Evolutionary conservation across 2,888 invertebrate genomes (phyloP), one percentile per base, ranked within the genome.

Genomic region (Leucoma salicis): DNA sequence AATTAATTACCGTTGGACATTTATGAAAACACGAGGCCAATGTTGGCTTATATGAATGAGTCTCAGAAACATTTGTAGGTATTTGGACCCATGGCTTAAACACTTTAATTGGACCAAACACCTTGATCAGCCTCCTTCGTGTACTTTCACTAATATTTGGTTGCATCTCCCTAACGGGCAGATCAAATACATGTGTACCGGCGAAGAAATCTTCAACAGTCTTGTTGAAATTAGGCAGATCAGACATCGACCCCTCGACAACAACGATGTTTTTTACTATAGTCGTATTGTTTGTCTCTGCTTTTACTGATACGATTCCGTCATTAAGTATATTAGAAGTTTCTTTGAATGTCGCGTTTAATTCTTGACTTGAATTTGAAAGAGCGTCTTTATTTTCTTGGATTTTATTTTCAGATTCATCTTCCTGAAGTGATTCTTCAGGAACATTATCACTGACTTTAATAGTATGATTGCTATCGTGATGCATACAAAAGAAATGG

Each of bases 131-230:
- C 55, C 62, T 69, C 25, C 75, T 62, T 28, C 87, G 61, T 1
- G 76, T 66, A 2, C 46, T 54, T 13, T 67, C 66, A 31, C 70
- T 69, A 0, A 74, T 25, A 2, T 59, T 42, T 3, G 50, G 50
- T 0, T 54, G 43, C 0, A 79, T 36, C 24, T 79, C 71, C 37
- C 49, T 56, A 10, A 86, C 39, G 0, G 83, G 84, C 12, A 87
- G 46, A 51, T 80, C 74, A 1, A 73, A 61, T 2, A 74, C 52
- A 42, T 85, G 87, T 0, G 87, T 86, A 0, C 77, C 66, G 10
- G 78, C 77, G 43, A 87, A 87, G 49, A 87, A 88, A 15, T 74
- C 71, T 1, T 74, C 68, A 6, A 85, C 68, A 13, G 78, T 77
- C 1, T 77, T 67, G 40, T 82, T 86, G 2, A 80, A 55, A 36